phyloP scores from a whole-genome alignment of 1,140 invertebrate genomes.

The Lepidurus arcticus region DNA sequence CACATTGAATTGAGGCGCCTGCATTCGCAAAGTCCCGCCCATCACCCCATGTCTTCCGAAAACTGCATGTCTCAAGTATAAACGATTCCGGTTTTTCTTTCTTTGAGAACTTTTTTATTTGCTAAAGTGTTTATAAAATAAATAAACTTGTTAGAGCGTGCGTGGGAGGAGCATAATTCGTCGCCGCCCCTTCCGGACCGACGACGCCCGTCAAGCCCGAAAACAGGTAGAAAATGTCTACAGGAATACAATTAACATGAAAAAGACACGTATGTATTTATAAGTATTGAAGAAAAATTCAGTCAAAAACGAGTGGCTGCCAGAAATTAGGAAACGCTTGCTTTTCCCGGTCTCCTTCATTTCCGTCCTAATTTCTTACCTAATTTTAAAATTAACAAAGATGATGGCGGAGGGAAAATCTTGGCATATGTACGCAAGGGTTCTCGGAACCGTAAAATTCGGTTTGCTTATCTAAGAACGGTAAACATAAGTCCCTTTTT shows the following conservation, averaged over 20 bases:
- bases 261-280: not conserved
- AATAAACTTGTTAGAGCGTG: not conserved
- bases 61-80: not conserved
- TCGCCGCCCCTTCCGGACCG: slow-evolving; percentile 20
- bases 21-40: not conserved
- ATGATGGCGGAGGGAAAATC: not conserved
- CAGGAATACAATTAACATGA: not conserved
- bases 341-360: not conserved
- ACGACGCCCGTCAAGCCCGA: slow-evolving; percentile 32
- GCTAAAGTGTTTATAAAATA: not conserved
- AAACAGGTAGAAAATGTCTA: slow-evolving; percentile 29
- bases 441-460: not conserved
- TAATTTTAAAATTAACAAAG: not conserved
- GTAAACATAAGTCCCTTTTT: slow-evolving; percentile 16
- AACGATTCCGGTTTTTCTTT: not conserved
- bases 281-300: not conserved
- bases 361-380: not conserved
- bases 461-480: not conserved
- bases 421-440: not conserved
- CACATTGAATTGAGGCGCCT: slow-evolving; percentile 4
- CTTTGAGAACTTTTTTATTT: not conserved
- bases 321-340: not conserved
- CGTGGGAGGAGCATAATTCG: slow-evolving; percentile 8
- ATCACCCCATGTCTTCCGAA: not conserved
- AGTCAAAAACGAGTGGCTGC: not conserved